phyloP scores from a whole-genome alignment of 2,113 vertebrate genomes.

The Oriolus oriolus region DNA sequence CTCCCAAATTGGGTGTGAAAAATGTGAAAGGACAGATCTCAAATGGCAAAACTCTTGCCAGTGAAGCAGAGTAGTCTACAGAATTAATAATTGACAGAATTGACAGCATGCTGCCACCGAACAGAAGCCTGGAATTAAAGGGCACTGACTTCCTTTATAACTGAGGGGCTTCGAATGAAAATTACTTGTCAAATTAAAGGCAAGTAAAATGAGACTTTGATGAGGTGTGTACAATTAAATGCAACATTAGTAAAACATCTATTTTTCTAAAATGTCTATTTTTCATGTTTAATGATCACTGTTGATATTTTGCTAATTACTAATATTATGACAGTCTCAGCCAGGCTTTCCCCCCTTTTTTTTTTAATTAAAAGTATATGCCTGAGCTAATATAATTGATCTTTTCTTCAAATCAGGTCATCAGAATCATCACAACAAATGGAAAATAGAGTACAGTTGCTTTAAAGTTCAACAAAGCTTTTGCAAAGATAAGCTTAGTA shows the following conservation, averaged over 20 bases:
- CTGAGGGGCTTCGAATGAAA: not conserved
- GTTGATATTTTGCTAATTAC: not conserved
- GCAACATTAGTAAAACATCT: not conserved
- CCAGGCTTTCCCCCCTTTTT: rapidly evolving
- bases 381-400: not conserved
- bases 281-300: not conserved
- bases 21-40: conserved; percentile 2
- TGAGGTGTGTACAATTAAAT: not conserved
- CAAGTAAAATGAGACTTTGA: not conserved
- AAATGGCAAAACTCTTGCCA: not conserved
- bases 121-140: not conserved
- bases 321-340: not conserved
- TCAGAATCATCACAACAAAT: not conserved
- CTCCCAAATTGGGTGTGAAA: conserved; percentile 9
- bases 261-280: not conserved
- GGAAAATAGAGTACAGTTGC: not conserved
- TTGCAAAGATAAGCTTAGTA: not conserved
- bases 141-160: not conserved
- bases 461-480: not conserved
- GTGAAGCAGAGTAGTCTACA: not conserved
- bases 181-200: not conserved
- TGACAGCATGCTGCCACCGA: not conserved
- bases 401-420: not conserved
- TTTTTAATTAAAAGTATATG: not conserved
- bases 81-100: not conserved